A percentile compares a stretch with the other conserved stretches of the same genome.
Evolutionary conservation across 2,797 vertebrate genomes (phyloP).

Genomic region (Synanceia verrucosa): DNA sequence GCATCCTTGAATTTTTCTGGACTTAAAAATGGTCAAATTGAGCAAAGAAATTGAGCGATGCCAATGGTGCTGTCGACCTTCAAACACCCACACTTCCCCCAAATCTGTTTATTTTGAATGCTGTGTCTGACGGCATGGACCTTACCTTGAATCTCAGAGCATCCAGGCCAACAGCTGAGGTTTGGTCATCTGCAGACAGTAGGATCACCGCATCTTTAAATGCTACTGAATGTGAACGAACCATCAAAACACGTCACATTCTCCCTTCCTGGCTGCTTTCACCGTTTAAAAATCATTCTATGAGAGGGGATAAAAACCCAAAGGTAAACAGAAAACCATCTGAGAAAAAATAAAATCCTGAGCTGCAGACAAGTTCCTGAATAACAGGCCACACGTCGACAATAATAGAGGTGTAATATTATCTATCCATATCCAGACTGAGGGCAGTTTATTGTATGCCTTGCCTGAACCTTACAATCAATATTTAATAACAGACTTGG

Average conservation of each 20-base stretch:
- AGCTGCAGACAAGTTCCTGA: constrained; percentile 42
- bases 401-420: constrained; percentile 56
- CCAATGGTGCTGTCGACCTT: neutral
- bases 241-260: neutral
- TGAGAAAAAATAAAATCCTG: constrained; percentile 19
- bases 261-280: constrained; percentile 14
- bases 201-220: neutral
- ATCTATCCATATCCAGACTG: constrained; percentile 49
- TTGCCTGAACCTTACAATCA: constrained; percentile 68
- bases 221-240: neutral
- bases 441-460: constrained; percentile 61
- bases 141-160: constrained; percentile 44
- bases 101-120: neutral
- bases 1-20: constrained; percentile 28
- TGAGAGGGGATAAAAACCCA: constrained; percentile 5
- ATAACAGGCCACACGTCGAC: constrained; percentile 44
- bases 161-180: constrained; percentile 6
- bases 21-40: constrained; percentile 6
- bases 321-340: constrained; percentile 15
- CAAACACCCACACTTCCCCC: neutral
- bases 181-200: neutral
- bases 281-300: constrained; percentile 2
- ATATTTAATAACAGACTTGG: constrained; percentile 76
- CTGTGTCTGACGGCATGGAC: neutral
- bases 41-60: constrained; percentile 5